Evolutionary conservation across 2,113 vertebrate species (phyloP).

Genomic region (Aegypius monachus): DNA sequence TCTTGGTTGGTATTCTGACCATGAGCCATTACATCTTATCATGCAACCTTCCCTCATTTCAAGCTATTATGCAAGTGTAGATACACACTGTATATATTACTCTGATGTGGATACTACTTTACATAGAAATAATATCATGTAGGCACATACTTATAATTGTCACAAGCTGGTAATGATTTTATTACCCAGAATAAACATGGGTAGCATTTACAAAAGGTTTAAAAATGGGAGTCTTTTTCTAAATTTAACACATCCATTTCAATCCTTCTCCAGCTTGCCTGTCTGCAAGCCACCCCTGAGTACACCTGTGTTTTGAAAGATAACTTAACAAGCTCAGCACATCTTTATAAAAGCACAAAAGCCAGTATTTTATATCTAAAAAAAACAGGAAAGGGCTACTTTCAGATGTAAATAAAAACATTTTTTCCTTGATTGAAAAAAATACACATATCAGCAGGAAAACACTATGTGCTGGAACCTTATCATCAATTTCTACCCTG

Average conservation of each 20-base stretch:
- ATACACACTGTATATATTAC: neutral
- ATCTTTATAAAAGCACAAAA: neutral
- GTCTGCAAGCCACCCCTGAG: neutral
- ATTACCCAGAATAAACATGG: neutral
- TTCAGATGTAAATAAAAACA: neutral
- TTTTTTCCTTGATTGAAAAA: neutral
- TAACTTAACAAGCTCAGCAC: neutral
- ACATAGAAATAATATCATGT: neutral
- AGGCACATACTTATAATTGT: neutral
- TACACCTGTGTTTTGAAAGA: neutral
- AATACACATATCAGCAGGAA: neutral
- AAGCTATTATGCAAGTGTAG: neutral
- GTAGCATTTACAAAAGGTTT: neutral
- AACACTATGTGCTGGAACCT: neutral
- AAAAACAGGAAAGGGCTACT: neutral
- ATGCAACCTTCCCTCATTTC: neutral
- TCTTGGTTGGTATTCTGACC: neutral
- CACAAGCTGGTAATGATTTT: neutral
- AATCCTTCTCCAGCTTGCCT: neutral
- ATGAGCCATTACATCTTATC: neutral
- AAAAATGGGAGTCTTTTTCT: neutral
- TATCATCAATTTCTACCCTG: neutral
- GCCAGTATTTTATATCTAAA: neutral
- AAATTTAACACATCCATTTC: neutral
- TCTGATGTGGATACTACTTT: neutral